Conservation (phyloP, 2,888 invertebrate genomes). For the Tipula helvola region DNA sequence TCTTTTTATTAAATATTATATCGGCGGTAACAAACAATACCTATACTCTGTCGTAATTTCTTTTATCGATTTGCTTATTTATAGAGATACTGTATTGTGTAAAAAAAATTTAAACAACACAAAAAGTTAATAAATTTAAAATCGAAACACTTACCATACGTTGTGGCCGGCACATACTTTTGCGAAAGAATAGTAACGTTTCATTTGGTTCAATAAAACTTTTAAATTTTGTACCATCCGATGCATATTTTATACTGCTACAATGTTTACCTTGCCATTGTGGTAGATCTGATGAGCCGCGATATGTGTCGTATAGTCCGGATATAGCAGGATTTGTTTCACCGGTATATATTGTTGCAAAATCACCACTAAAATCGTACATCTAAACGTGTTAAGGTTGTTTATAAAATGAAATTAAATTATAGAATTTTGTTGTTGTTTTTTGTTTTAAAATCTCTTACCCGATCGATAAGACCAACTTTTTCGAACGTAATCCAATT, state of each 20-base stretch:
- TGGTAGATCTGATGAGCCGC: conserved; percentile 54
- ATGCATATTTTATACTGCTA: conserved; percentile 60
- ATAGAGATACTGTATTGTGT: background rate
- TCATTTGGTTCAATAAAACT: conserved; percentile 57
- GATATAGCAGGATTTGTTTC: conserved; percentile 44
- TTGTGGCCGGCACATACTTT: conserved; percentile 75
- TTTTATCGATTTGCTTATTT: background rate
- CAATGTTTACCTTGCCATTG: conserved; percentile 70
- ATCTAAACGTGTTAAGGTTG: conserved; percentile 41
- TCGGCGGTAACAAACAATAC: background rate
- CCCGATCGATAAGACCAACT: conserved; percentile 77
- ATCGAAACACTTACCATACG: conserved; percentile 46
- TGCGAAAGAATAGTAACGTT: conserved; percentile 61
- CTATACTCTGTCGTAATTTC: background rate
- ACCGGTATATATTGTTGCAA: conserved; percentile 66
- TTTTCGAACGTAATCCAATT: conserved; percentile 79
- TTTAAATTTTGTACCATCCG: conserved; percentile 76
- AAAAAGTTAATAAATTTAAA: background rate
- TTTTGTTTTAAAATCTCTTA: conserved; percentile 33
- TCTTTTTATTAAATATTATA: background rate
- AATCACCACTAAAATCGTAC: conserved; percentile 74
- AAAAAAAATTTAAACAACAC: background rate
- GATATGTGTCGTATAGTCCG: conserved; percentile 65
- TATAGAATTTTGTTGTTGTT: background rate
- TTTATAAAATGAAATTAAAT: background rate